Conservation (phyloP, 2,113 vertebrate species). For the Chrysemys picta region DNA sequence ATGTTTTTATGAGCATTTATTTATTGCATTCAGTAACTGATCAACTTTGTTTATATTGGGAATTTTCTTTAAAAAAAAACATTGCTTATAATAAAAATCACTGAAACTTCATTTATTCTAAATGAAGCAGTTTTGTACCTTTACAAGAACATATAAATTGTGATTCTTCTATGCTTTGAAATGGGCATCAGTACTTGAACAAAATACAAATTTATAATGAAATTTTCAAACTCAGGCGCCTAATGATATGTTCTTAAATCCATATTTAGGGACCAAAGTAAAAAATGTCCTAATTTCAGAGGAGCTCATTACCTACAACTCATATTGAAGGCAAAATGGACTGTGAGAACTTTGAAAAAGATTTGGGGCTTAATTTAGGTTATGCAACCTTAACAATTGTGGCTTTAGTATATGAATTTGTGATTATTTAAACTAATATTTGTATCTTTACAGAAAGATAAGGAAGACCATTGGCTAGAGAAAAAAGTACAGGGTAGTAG, state of each 20-base stretch:
- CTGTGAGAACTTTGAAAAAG: neutral
- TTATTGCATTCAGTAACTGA: neutral
- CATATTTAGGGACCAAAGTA: neutral
- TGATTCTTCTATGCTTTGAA: neutral
- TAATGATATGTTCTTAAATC: neutral
- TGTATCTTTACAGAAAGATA: constrained; percentile 86
- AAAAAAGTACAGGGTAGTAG: constrained; percentile 93
- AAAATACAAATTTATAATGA: neutral
- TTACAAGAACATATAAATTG: neutral
- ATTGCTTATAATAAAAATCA: neutral
- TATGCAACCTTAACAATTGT: neutral
- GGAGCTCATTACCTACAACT: neutral
- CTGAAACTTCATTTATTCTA: neutral
- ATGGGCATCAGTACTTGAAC: neutral
- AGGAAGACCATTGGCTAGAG: constrained; percentile 97
- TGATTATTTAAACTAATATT: constrained; percentile 34
- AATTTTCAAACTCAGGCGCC: neutral
- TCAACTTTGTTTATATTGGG: neutral
- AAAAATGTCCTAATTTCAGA: neutral
- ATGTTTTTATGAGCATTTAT: neutral
- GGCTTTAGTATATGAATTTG: neutral
- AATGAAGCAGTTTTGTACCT: neutral
- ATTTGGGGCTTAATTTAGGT: neutral
- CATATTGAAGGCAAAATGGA: neutral
- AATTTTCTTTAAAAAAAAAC: neutral